Base-by-base conservation (phyloP, 2,113 vertebrate genomes). In the Amia ocellicauda region DNA sequence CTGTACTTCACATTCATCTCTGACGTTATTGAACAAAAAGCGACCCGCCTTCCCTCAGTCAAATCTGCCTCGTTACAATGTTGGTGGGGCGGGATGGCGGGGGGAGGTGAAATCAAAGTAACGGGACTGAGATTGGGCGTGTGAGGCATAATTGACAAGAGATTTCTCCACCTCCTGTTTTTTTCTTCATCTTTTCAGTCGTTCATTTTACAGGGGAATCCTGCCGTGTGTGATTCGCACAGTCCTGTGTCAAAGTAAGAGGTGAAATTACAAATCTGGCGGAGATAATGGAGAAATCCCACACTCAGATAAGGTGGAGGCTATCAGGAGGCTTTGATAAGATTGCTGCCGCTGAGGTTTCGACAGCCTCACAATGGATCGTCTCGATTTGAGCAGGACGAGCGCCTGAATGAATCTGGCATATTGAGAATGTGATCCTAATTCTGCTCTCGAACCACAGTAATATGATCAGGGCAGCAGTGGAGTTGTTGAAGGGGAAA, bases 181-280 rank as follows among this genome's bases (percentile, higher is more conserved):
- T 66, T 57, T 59, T 71, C 57, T 60, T 42, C 2, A 56, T 63
- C n/a, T n/a, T 36, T 36, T 36, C 31, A 45, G 50, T 70, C 77
- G 76, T 78, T 78, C 73, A 77, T 77, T 70, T 77, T 69, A 31
- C 69, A 78, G 81, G 75, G 65, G 69, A 68, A 80, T 83, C 7
- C 61, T 66, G 72, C 40, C 61, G 62, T 68, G 47, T 63, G 64
- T 68, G 71, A 65, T 71, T 65, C 66, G 66, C 49, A 68, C 61
- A 50, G 45, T 42, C 28, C 13, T 24, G 36, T 50, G 22, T 9
- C 45, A n/a, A 53, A 63, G 14, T 24, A 17, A 57, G 28, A 47
- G 42, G 41, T 40, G 49, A 41, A 63, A 47, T 69, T 60, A 51
- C 51, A 67, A 66, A 77, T 78, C 68, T 23, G 22, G 17, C 43